Percentiles rank a stretch among this genome's conserved stretches.
These are phyloP conservation scores for Electrona antarctica DNA, from an alignment of 2,113 vertebrate genomes.

Conservation along the genomic window DNA sequence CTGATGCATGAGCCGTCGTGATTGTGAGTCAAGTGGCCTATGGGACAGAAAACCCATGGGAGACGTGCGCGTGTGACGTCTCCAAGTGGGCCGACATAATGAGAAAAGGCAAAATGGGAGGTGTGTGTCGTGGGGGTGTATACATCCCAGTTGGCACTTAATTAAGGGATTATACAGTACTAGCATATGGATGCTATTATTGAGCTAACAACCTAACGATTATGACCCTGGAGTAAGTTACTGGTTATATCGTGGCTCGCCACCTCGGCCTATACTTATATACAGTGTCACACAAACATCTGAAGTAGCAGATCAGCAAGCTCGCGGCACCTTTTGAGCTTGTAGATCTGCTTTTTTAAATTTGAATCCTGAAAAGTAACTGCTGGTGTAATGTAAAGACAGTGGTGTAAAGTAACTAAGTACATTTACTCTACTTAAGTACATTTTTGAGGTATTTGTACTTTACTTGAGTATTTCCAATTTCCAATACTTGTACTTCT, in stretches of 20 bases:
- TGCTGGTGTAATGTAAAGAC: too few species aligned
- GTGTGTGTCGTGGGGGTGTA: neutral
- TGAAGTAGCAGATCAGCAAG: too few species aligned
- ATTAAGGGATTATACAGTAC: neutral
- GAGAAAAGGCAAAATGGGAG: slow-evolving; percentile 24
- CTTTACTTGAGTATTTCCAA: too few species aligned
- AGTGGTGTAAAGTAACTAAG: too few species aligned
- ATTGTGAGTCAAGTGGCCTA: slow-evolving; percentile 44
- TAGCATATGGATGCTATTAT: neutral
- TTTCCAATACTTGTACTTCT: too few species aligned
- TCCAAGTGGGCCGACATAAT: slow-evolving; percentile 9
- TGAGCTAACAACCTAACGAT: neutral
- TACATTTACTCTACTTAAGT: too few species aligned
- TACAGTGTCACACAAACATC: too few species aligned
- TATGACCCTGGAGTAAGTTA: neutral
- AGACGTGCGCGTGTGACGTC: slow-evolving; percentile 13
- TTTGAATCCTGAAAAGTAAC: too few species aligned
- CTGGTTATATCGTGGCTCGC: neutral
- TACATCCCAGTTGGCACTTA: slow-evolving; percentile 1
- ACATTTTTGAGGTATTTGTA: too few species aligned
- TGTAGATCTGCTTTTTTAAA: too few species aligned
- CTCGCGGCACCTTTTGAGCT: too few species aligned
- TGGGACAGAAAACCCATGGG: slow-evolving; percentile 35
- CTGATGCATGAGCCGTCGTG: slow-evolving; percentile 54
- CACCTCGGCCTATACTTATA: too few species aligned